Conservation (phyloP, 2,888 invertebrate species). For the Eueremaeus valkanovi region DNA sequence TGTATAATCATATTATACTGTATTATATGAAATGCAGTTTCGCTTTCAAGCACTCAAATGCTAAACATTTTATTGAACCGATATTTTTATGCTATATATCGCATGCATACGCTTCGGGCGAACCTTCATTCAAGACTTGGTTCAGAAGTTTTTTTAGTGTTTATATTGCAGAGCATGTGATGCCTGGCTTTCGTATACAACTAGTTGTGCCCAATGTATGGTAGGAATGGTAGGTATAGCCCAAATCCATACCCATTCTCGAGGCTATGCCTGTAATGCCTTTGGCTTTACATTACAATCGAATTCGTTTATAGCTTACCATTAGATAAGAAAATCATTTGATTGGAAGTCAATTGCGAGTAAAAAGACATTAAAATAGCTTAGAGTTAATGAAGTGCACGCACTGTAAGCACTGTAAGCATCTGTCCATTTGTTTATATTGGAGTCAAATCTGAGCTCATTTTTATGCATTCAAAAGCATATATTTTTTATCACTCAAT, state of each 20-base stretch:
- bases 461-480: not conserved
- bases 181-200: slow-evolving; percentile 12
- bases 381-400: no score
- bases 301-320: not conserved
- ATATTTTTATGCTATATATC: slow-evolving; percentile 18
- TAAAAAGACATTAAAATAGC: no score
- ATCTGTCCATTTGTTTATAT: not conserved
- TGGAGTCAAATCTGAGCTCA: not conserved
- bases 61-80: slow-evolving; percentile 12
- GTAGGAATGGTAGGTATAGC: not conserved
- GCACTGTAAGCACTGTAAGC: not conserved
- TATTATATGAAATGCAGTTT: slow-evolving; percentile 5
- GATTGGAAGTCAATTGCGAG: not conserved
- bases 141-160: not conserved
- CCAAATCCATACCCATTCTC: not conserved
- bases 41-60: not conserved
- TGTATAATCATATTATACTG: no score
- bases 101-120: not conserved
- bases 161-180: slow-evolving; percentile 23
- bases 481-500: not conserved
- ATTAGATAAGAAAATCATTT: not conserved
- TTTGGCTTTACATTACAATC: slow-evolving; percentile 21
- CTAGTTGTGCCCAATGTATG: slow-evolving; percentile 22
- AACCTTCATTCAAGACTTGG: not conserved
- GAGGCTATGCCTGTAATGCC: slow-evolving; percentile 22